A percentile compares a stretch with the other conserved stretches of the same genome.
Conservation (phyloP, 2,797 vertebrate genomes). For the Lycodopsis pacificus region DNA sequence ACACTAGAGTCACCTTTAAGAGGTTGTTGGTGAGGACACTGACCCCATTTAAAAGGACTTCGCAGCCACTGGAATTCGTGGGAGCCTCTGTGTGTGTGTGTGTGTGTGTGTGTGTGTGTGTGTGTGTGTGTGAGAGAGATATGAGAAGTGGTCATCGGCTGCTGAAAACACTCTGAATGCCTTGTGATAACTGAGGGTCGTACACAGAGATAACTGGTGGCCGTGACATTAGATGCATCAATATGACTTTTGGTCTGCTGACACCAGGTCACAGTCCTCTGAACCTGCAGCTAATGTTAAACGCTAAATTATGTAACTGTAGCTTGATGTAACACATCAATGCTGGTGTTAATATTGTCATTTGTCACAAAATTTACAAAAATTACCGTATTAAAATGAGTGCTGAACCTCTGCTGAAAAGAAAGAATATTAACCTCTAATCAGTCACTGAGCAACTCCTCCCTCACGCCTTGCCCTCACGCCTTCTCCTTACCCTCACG, state of each 20-base stretch:
- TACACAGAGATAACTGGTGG: slow-evolving; percentile 35
- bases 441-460: too few relatives aligned
- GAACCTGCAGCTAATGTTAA: neutral
- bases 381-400: too few relatives aligned
- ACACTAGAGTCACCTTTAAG: slow-evolving; percentile 19
- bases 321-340: too few relatives aligned
- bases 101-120: slow-evolving; percentile 12
- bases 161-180: slow-evolving; percentile 50
- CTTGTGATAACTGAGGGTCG: slow-evolving; percentile 44
- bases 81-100: neutral
- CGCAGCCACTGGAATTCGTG: slow-evolving; percentile 24
- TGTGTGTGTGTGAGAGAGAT: neutral
- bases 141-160: slow-evolving; percentile 49
- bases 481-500: too few relatives aligned
- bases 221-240: slow-evolving; percentile 37
- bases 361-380: too few relatives aligned
- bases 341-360: too few relatives aligned
- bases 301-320: neutral
- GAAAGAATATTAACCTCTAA: too few relatives aligned
- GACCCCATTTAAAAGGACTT: slow-evolving; percentile 39
- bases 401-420: too few relatives aligned
- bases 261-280: slow-evolving; percentile 48
- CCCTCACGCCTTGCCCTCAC: too few relatives aligned
- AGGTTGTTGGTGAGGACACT: slow-evolving; percentile 18
- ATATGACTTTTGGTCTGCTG: slow-evolving; percentile 44